phyloP scores from a whole-genome alignment of 2,888 invertebrate species.

The Heteromurus nitidus region DNA sequence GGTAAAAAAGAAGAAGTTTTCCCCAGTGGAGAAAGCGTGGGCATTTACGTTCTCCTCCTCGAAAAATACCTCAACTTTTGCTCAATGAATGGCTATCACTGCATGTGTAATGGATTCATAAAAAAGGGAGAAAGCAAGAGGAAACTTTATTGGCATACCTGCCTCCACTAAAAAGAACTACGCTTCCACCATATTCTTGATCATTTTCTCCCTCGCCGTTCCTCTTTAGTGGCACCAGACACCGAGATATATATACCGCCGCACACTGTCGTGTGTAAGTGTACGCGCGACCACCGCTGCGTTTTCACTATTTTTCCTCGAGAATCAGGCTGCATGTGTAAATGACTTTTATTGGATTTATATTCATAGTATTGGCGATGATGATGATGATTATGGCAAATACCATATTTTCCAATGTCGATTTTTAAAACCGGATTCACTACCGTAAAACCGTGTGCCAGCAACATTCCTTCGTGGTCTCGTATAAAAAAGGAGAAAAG shows the following conservation, averaged over 20 bases:
- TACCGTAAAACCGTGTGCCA: constrained; percentile 55
- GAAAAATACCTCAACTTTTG: constrained; percentile 36
- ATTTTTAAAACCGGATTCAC: constrained; percentile 55
- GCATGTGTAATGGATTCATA: constrained; percentile 39
- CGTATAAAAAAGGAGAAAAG: constrained; percentile 17
- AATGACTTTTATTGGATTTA: constrained; percentile 66
- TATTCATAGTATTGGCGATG: constrained; percentile 61
- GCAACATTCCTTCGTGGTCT: background rate
- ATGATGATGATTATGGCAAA: constrained; percentile 60
- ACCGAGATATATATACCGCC: background rate
- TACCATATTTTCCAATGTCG: constrained; percentile 59
- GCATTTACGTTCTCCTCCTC: background rate
- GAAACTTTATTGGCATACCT: constrained; percentile 57
- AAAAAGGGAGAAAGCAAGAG: constrained; percentile 23
- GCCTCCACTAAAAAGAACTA: background rate
- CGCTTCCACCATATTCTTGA: constrained; percentile 39
- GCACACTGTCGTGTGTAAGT: background rate
- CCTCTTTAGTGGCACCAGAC: constrained; percentile 3
- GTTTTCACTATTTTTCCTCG: background rate
- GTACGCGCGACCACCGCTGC: background rate
- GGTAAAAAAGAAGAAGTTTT: too few species aligned
- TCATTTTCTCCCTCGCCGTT: constrained; percentile 25
- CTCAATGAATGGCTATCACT: constrained; percentile 36
- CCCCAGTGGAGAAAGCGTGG: too few species aligned
- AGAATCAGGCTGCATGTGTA: constrained; percentile 46